These are phyloP conservation scores for Strix aluco DNA, from an alignment of 2,113 vertebrate genomes.

Conservation along the genomic window DNA sequence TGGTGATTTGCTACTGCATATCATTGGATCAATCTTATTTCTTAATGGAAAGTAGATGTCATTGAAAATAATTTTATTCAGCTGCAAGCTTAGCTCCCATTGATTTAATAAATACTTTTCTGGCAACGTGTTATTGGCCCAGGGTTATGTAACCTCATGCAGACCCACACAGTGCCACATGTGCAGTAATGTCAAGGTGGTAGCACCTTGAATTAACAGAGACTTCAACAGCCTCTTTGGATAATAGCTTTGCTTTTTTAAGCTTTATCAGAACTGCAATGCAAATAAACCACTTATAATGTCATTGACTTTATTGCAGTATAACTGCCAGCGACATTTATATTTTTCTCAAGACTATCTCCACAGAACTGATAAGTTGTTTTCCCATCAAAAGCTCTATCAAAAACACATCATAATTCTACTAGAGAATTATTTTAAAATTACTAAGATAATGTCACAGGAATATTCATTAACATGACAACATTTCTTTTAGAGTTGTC, in stretches of 20 bases:
- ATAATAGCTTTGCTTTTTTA: not conserved
- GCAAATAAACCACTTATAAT: constrained; percentile 13
- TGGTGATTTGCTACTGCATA: not conserved
- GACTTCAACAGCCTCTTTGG: not conserved
- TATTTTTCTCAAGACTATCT: not conserved
- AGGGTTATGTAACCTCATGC: not conserved
- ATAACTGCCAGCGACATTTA: not conserved
- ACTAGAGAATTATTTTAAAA: not conserved
- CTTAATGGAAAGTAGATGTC: not conserved
- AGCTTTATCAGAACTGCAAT: not conserved
- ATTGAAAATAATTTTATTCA: not conserved
- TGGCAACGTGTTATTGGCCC: rapidly evolving
- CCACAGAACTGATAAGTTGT: not conserved
- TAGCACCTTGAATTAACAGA: not conserved
- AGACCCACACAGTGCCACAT: not conserved
- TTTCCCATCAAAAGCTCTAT: constrained; percentile 4
- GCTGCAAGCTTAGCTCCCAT: not conserved
- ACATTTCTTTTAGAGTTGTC: not conserved
- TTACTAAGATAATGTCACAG: not conserved
- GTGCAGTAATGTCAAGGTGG: not conserved
- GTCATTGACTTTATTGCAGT: not conserved
- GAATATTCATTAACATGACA: not conserved
- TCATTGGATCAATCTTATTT: not conserved
- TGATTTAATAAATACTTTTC: not conserved
- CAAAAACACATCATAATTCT: constrained; percentile 13